Percentiles rank a stretch among this genome's conserved stretches.
phyloP scores from a whole-genome alignment of 2,888 invertebrate species.

The Sesia apiformis region DNA sequence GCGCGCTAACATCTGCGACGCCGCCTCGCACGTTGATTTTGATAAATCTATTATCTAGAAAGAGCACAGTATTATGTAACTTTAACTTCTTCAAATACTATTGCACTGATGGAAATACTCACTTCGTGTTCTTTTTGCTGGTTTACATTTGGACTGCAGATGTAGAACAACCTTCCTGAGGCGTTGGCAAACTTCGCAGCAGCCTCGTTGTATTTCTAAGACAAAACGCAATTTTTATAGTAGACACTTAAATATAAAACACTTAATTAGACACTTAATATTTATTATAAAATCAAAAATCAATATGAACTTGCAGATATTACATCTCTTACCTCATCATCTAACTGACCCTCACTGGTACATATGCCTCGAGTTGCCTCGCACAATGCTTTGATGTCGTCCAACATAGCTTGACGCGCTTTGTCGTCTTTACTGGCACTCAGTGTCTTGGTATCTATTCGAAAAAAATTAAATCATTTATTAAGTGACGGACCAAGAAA shows the following conservation, averaged over 20 bases:
- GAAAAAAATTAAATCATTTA: too few species aligned
- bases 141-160: constrained; percentile 3
- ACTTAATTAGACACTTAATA: too few species aligned
- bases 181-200: constrained; percentile 19
- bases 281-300: too few species aligned
- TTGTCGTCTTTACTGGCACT: constrained; percentile 20
- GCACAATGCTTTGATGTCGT: constrained; percentile 24
- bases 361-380: constrained; percentile 22
- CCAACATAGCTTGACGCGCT: constrained; percentile 16
- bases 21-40: constrained; percentile 20
- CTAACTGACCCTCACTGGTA: constrained; percentile 11
- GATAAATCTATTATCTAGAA: constrained; percentile 21
- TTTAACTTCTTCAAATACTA: too few species aligned
- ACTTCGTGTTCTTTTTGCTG: not conserved
- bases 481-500: too few species aligned
- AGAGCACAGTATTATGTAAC: not conserved
- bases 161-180: constrained; percentile 16
- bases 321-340: not conserved
- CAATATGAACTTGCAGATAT: not conserved
- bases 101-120: not conserved
- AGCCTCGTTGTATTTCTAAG: constrained; percentile 19
- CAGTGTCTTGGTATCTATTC: constrained; percentile 27
- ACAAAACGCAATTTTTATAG: not conserved
- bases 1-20: constrained; percentile 21
- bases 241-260: not conserved